Percentiles rank a stretch among this genome's conserved stretches.
These are phyloP conservation scores for Hyperopisus bebe DNA, from an alignment of 2,113 vertebrate genomes.

Conservation along the genomic window DNA sequence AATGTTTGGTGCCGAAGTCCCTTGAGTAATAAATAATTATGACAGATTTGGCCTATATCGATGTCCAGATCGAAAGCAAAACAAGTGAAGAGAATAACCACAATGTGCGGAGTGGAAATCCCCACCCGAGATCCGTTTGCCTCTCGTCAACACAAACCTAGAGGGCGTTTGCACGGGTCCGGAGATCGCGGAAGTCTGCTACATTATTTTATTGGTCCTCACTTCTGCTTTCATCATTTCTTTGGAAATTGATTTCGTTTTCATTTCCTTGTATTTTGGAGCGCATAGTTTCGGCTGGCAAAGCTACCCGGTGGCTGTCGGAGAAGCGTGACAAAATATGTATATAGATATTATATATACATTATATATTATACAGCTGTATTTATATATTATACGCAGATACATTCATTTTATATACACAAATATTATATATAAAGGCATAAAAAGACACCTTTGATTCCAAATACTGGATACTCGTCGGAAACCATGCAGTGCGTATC, in stretches of 20 bases:
- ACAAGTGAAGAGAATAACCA: conserved; percentile 71
- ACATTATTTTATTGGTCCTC: conserved; percentile 48
- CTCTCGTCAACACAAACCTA: conserved; percentile 45
- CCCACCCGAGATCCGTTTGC: conserved; percentile 64
- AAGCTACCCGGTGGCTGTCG: background rate
- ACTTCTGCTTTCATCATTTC: conserved; percentile 50
- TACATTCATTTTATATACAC: background rate
- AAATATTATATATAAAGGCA: background rate
- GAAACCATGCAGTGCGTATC: background rate
- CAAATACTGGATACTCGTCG: background rate
- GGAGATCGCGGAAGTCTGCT: conserved; percentile 31
- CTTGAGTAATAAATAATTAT: conserved; percentile 69
- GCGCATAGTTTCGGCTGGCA: background rate
- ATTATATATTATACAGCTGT: background rate
- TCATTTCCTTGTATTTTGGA: conserved; percentile 68
- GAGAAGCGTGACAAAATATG: background rate
- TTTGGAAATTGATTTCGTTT: conserved; percentile 76
- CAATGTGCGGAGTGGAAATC: conserved; percentile 73
- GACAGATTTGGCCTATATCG: conserved; percentile 59
- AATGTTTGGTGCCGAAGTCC: conserved; percentile 14
- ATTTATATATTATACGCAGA: background rate
- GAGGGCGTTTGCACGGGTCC: conserved; percentile 31
- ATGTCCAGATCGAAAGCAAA: conserved; percentile 94
- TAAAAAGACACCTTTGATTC: background rate
- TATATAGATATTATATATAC: background rate